These are phyloP conservation scores for Drosophila dunni DNA, from an alignment of 1,140 invertebrate species.

Conservation along the genomic window DNA sequence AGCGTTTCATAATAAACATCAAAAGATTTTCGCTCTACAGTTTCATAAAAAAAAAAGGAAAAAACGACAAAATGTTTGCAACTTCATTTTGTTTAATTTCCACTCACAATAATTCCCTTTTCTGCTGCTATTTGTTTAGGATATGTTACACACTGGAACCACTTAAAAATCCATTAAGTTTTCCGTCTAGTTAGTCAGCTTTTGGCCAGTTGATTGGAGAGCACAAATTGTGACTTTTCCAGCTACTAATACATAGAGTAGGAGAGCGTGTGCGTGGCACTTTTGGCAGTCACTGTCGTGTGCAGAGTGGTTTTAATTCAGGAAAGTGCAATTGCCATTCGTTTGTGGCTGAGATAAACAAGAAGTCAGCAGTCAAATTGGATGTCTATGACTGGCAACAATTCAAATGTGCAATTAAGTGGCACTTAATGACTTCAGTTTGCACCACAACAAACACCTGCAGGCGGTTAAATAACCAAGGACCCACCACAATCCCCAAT, in stretches of 20 bases:
- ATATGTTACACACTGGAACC: slow-evolving; percentile 20
- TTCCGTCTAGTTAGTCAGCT: background rate
- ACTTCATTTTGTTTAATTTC: slow-evolving; percentile 3
- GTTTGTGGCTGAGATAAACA: slow-evolving; percentile 4
- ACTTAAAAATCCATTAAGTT: slow-evolving; percentile 66
- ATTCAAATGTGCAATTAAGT: slow-evolving; percentile 65
- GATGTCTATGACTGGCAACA: slow-evolving; percentile 3
- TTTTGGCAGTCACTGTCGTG: no score
- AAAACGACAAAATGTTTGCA: background rate
- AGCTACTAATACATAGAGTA: slow-evolving; percentile 1
- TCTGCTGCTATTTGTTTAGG: background rate
- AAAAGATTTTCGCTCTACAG: slow-evolving; percentile 1
- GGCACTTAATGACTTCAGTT: slow-evolving; percentile 57
- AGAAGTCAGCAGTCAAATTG: background rate
- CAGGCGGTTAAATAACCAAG: slow-evolving; percentile 1
- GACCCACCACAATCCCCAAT: background rate
- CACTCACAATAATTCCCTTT: background rate
- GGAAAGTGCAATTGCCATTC: slow-evolving; percentile 8
- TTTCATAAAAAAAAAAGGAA: background rate
- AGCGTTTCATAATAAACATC: background rate
- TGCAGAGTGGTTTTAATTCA: no score
- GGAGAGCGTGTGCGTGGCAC: no score
- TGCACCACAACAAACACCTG: slow-evolving; percentile 2
- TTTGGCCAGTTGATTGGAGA: no score
- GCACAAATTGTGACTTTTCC: slow-evolving; percentile 47